These are phyloP conservation scores for Listronotus oregonensis DNA, from an alignment of 1,140 invertebrate species.

Conservation along the genomic window DNA sequence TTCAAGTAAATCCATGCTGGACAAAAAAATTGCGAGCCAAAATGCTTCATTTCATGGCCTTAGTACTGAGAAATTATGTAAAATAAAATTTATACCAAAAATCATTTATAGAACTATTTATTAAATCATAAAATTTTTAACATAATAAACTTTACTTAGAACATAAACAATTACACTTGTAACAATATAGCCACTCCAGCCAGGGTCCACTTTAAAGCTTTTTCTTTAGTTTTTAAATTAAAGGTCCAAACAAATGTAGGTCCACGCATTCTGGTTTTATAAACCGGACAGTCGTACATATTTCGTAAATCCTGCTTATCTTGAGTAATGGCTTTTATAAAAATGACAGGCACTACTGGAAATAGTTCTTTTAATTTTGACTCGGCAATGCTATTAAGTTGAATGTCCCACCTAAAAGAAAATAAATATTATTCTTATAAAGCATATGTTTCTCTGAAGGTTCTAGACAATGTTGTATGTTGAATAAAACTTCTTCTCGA, in stretches of 20 bases:
- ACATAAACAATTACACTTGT: conserved; percentile 61
- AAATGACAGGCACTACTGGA: conserved; percentile 90
- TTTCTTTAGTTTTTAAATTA: conserved; percentile 89
- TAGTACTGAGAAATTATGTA: no score
- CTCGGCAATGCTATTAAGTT: conserved; percentile 77
- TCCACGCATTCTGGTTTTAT: conserved; percentile 85
- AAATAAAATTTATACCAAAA: no score
- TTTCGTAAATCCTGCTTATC: conserved; percentile 88
- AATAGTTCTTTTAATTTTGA: conserved; percentile 88
- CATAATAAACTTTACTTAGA: not conserved
- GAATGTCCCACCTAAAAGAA: conserved; percentile 72
- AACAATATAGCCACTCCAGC: conserved; percentile 90
- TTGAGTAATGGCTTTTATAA: conserved; percentile 81
- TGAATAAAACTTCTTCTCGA: no score
- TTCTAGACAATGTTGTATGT: no score
- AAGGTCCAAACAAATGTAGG: conserved; percentile 96
- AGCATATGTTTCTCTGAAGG: no score
- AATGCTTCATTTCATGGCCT: no score
- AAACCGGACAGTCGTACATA: conserved; percentile 91
- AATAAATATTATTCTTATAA: no score
- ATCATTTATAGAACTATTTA: not conserved
- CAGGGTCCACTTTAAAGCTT: conserved; percentile 87
- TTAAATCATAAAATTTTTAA: not conserved
- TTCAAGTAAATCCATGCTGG: no score
- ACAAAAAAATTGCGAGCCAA: no score